These are phyloP conservation scores for Itoplectis maculator DNA, from an alignment of 2,888 invertebrate genomes.

Conservation along the genomic window DNA sequence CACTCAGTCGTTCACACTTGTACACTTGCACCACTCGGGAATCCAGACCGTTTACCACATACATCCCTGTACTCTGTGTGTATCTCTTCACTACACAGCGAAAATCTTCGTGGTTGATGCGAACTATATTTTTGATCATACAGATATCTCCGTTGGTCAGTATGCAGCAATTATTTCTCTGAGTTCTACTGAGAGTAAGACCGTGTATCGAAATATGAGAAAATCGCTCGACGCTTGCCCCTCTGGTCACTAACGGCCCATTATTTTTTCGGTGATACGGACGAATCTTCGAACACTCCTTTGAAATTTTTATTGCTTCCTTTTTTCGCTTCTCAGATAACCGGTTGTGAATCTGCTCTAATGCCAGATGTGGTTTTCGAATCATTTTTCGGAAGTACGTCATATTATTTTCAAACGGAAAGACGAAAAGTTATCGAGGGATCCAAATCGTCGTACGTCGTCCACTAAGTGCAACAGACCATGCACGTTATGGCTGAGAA, in stretches of 20 bases:
- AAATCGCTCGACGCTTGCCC: slow-evolving; percentile 7
- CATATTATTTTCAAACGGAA: slow-evolving; percentile 61
- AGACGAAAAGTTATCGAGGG: slow-evolving; percentile 53
- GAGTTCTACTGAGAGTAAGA: slow-evolving; percentile 2
- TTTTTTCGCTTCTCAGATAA: slow-evolving; percentile 17
- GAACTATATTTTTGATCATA: slow-evolving; percentile 12
- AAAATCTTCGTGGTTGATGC: neutral
- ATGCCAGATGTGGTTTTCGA: slow-evolving; percentile 43
- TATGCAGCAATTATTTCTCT: slow-evolving; percentile 22
- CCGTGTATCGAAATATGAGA: neutral
- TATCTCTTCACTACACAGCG: neutral
- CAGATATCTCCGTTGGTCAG: slow-evolving; percentile 5
- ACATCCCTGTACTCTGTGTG: neutral
- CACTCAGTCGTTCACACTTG: slow-evolving; percentile 1
- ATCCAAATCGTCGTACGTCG: slow-evolving; percentile 51
- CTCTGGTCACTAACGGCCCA: neutral
- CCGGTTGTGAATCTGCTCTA: slow-evolving; percentile 52
- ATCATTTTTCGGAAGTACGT: slow-evolving; percentile 40
- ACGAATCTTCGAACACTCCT: slow-evolving; percentile 7
- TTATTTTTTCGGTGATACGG: slow-evolving; percentile 5
- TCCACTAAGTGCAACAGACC: slow-evolving; percentile 55
- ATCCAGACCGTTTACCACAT: slow-evolving; percentile 5
- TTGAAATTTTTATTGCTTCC: neutral
- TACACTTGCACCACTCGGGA: slow-evolving; percentile 17
- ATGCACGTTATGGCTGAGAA: slow-evolving; percentile 52